Evolutionary conservation across 2,113 vertebrate genomes (phyloP).

Genomic region (Eulemur macaco): DNA sequence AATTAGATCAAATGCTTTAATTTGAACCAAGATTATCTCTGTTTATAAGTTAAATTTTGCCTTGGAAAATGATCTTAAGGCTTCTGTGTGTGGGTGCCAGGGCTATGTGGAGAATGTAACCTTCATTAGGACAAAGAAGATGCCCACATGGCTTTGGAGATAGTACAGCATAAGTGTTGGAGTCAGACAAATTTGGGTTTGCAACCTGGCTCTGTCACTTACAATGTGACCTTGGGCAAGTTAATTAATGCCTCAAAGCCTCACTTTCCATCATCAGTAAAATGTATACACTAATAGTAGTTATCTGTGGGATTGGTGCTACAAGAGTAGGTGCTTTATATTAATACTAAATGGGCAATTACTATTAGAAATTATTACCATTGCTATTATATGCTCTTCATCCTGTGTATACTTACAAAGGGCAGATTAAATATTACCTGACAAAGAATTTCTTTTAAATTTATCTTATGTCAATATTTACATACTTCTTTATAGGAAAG

Average conservation of each 20-base stretch:
- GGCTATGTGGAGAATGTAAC: background rate
- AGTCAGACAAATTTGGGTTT: background rate
- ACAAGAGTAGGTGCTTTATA: background rate
- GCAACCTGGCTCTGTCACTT: background rate
- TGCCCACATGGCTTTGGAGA: background rate
- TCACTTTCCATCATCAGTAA: background rate
- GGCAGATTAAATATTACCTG: background rate
- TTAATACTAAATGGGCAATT: background rate
- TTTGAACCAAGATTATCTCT: background rate
- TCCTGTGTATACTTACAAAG: background rate
- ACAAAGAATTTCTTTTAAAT: constrained; percentile 34
- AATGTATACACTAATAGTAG: background rate
- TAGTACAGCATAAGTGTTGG: background rate
- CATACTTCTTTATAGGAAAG: background rate
- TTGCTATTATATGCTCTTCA: background rate
- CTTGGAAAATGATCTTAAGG: background rate
- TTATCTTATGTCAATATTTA: constrained; percentile 9
- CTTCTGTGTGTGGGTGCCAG: background rate
- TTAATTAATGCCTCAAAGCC: background rate
- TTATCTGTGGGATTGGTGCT: background rate
- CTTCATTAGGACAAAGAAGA: background rate
- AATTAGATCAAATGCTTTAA: background rate
- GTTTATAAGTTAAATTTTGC: constrained; percentile 2
- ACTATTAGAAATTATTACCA: background rate
- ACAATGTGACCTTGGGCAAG: background rate